These are phyloP conservation scores for Gadopsis marmoratus DNA, from an alignment of 2,797 vertebrate species.

Conservation along the genomic window DNA sequence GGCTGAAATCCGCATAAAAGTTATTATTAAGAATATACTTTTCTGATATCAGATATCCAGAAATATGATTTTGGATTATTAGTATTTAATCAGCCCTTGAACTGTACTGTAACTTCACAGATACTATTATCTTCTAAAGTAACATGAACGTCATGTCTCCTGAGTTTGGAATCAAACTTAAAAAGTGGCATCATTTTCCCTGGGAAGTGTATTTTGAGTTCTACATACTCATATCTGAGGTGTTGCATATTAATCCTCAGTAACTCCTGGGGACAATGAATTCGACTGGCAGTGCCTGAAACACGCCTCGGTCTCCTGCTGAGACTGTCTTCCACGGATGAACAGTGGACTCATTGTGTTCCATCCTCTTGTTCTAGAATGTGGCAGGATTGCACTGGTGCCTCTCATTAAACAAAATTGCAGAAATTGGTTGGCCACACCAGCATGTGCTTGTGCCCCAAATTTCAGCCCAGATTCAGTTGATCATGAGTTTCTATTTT, in stretches of 20 bases:
- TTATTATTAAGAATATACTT: background rate
- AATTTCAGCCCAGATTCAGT: background rate
- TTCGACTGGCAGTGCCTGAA: background rate
- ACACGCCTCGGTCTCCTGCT: background rate
- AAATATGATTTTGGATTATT: too few relatives aligned
- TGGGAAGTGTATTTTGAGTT: background rate
- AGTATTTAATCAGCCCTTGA: background rate
- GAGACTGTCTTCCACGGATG: background rate
- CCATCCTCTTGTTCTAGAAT: background rate
- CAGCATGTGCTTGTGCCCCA: background rate
- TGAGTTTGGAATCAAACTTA: background rate
- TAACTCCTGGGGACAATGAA: background rate
- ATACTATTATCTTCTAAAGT: background rate
- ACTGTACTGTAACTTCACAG: background rate
- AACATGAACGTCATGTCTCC: background rate
- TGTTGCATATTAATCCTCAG: background rate
- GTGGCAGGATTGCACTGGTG: background rate
- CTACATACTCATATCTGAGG: background rate
- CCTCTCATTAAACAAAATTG: background rate
- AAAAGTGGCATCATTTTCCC: background rate
- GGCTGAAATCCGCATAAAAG: background rate
- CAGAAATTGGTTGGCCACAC: background rate
- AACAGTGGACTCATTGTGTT: slow-evolving; percentile 17
- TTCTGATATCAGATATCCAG: background rate
- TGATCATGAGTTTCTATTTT: background rate